phyloP scores from a whole-genome alignment of 2,113 vertebrate species.

The Mus musculus region DNA sequence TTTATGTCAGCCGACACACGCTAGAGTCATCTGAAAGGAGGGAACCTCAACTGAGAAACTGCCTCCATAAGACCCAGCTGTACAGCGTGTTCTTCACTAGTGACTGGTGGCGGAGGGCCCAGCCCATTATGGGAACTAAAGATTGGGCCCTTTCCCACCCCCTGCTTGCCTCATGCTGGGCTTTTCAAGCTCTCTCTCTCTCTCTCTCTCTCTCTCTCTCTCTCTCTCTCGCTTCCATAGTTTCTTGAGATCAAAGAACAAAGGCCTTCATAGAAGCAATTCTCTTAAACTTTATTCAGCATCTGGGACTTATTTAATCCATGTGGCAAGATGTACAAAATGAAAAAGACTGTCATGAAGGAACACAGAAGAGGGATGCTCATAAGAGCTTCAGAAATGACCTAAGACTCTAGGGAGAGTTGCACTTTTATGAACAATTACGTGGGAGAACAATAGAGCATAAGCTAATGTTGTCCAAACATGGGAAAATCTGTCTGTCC shows the following conservation, averaged over 20 bases:
- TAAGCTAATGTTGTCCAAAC: background rate
- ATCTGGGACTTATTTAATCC: background rate
- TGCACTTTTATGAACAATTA: background rate
- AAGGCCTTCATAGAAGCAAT: background rate
- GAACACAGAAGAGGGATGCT: background rate
- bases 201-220: no score
- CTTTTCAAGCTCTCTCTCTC: no score
- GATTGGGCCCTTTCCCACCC: no score
- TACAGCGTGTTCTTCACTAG: background rate
- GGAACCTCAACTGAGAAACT: background rate
- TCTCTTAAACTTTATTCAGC: background rate
- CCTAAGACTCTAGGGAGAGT: background rate
- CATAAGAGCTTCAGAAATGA: background rate
- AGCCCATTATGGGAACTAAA: background rate
- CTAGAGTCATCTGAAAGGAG: background rate
- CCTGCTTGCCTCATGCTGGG: no score
- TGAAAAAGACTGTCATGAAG: background rate
- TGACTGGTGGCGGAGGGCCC: background rate
- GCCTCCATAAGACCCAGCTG: background rate
- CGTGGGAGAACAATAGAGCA: background rate
- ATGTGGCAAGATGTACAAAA: background rate
- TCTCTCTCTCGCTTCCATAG: no score
- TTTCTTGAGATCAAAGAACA: background rate
- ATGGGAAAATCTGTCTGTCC: background rate
- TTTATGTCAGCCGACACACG: background rate